Evolutionary conservation across 2,113 vertebrate genomes (phyloP), one percentile per base, ranked within the genome.

Genomic region (Aythya baeri): DNA sequence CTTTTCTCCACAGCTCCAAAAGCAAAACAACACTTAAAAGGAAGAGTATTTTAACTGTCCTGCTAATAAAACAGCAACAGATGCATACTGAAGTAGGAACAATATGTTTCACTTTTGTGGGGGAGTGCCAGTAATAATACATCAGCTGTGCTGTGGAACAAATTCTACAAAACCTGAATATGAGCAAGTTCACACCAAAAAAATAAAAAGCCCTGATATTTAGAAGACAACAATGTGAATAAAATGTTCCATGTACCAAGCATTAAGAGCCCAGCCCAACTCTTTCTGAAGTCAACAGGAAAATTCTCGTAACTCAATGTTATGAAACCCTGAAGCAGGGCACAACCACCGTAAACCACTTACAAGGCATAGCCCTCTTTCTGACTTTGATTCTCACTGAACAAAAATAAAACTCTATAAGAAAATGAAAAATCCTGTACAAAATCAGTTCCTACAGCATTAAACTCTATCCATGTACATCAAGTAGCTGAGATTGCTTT

Each of bases 211-310:
- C 36, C 18, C 46, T 83, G 57, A 62, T 59, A 87, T 67, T 86
- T 61, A 79, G 62, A 21, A 84, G 26, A 72, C 29, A 94, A 72
- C 26, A 77, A 36, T 10, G 12, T 61, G 49, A 79, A 43, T 72
- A 32, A 79, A 91, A 68, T 79, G 38, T 73, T 91, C 87, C 66
- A 23, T 32, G 55, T 29, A 76, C 16, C 13, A 85, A 62, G 22
- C 18, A 26, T 49, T 71, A 91, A 58, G 7, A 20, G 4, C 17
- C n/a, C 58, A 80, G 75, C 3, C 58, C 44, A 91, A 61, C 43
- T 68, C 36, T 22, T 55, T 88, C 63, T 65, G 58, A 92, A 94
- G 66, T 76, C 83, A 94, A 54, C 9, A 84, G 58, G 29, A 89
- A 85, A 89, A 76, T 50, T 85, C 74, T 66, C 5, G 0, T 66